Evolutionary conservation across 2,113 vertebrate species (phyloP).

Genomic region (Ginglymostoma cirratum): DNA sequence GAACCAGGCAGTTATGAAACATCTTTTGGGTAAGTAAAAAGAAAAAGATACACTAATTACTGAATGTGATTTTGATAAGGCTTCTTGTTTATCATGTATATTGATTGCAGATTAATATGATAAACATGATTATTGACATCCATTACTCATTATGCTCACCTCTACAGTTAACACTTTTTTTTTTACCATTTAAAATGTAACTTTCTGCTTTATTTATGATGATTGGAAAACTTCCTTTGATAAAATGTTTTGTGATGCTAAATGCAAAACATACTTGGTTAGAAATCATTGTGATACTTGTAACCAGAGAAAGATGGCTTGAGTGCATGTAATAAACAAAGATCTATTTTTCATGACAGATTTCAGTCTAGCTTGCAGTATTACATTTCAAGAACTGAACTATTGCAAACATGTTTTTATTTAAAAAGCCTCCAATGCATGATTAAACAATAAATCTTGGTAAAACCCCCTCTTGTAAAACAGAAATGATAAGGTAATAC

Average conservation of each 20-base stretch:
- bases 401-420: background rate
- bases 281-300: background rate
- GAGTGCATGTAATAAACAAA: background rate
- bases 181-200: background rate
- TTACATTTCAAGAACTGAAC: background rate
- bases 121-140: background rate
- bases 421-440: background rate
- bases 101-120: background rate
- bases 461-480: background rate
- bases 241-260: background rate
- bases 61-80: background rate
- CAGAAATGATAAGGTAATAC: background rate
- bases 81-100: background rate
- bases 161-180: background rate
- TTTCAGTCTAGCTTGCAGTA: background rate
- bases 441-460: background rate
- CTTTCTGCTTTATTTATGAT: background rate
- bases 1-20: constrained; percentile 93
- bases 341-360: background rate
- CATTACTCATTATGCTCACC: background rate
- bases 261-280: background rate
- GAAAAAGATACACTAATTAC: background rate
- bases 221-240: background rate
- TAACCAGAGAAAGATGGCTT: background rate
- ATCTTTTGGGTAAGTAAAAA: constrained; percentile 74